Evolutionary conservation across 2,888 invertebrate genomes (phyloP), one percentile per base, ranked within the genome.

Genomic region (Pediacus dermestoides): DNA sequence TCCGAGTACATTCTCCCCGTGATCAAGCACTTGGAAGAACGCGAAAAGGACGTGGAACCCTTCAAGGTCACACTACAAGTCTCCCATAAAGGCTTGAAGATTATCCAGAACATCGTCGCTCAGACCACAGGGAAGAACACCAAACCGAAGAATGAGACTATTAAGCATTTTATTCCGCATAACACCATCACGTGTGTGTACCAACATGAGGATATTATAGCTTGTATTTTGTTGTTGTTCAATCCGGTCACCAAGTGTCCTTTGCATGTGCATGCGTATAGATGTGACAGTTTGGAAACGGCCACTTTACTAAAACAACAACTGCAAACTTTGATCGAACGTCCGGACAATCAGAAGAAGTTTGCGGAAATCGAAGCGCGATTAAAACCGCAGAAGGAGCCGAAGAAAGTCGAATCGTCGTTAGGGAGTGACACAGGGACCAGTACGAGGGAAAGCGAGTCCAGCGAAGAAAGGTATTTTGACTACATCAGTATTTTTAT

Each of bases 211-310:
- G 96, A 97, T 63, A 83, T 95, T 25, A 94, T 96, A 27, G 91
- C 93, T 1, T 91, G 91, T 56, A 92, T 96, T 38, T 77, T 95
- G 48, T 75, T 96, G 30, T 80, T 96, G 1, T 93, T 90, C 66
- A 96, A 96, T 72, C 94, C 95, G 0, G 83, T 90, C 37, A 94
- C 94, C 4, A 87, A 89, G 53, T 91, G 92, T 64, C 94, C 94
- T 0, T 83, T 96, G 14, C 95, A 96, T 64, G 92, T 94, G 2
- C 96, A 97, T 66, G 94, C 92, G 35, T 96, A 81, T 65, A 81
- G 94, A 71, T 94, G 91, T 67, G 96, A 96, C 68, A 91, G 91
- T 6, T 83, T 91, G 48, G 88, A 91, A 63, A 96, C 95, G 11
- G 95, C 96, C 0, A 81, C 86, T 44, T 78, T 91, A 63, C 76